A percentile compares a stretch with the other conserved stretches of the same genome.
Conservation (phyloP, 2,113 vertebrate species). For the Myiopsitta monachus region DNA sequence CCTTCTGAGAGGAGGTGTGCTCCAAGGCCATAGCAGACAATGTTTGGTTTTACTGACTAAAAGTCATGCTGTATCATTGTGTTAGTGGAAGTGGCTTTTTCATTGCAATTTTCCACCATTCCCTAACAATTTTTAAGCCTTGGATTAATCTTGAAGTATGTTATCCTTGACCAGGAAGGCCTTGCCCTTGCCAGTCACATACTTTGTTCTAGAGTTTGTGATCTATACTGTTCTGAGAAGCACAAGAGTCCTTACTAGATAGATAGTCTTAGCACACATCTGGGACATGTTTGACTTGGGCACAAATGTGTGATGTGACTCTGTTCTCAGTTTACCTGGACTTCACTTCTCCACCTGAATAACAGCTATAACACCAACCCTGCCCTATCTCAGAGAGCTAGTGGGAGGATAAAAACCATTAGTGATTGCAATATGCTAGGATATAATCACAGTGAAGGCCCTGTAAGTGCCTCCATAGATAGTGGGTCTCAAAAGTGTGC, state of each 20-base stretch:
- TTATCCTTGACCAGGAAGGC: neutral
- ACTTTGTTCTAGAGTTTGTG: slow-evolving; percentile 3
- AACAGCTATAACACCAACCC: neutral
- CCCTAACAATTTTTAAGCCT: neutral
- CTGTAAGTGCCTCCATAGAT: neutral
- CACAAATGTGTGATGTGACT: neutral
- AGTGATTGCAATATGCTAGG: neutral
- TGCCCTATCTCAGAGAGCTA: neutral
- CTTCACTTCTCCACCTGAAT: slow-evolving; percentile 18
- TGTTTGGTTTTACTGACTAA: neutral
- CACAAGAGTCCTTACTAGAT: neutral
- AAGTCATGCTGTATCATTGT: neutral
- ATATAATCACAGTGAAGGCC: neutral
- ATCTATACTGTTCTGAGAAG: neutral
- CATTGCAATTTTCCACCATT: neutral
- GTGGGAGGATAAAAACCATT: neutral
- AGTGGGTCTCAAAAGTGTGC: neutral
- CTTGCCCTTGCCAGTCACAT: neutral
- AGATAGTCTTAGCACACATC: neutral
- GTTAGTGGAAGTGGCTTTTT: neutral
- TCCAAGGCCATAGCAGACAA: neutral
- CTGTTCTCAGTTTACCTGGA: neutral
- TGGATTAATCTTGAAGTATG: neutral
- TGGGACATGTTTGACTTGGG: neutral
- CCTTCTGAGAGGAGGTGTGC: neutral